Percentiles rank a stretch among this genome's conserved stretches.
These are phyloP conservation scores for Euzetes globulus DNA, from an alignment of 2,888 invertebrate species.

Conservation along the genomic window DNA sequence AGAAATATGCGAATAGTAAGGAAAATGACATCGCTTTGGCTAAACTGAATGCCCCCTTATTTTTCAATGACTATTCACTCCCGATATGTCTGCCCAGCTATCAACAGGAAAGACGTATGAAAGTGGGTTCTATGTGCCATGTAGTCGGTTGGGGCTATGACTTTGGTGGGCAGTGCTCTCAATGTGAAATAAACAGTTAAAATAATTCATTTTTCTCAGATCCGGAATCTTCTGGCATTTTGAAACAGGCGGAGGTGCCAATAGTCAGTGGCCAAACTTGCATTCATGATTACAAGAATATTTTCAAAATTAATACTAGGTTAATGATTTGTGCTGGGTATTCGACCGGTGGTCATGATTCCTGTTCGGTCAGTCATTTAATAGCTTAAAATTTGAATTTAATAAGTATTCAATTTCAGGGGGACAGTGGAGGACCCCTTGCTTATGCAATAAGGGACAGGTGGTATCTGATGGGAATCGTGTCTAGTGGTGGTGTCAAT, in stretches of 20 bases:
- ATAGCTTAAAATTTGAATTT: neutral
- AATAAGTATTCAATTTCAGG: conserved; percentile 9
- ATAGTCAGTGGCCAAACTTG: conserved; percentile 35
- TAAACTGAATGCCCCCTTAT: conserved; percentile 37
- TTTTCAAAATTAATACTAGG: conserved; percentile 19
- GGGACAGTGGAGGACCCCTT: conserved; percentile 39
- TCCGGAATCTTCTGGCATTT: conserved; percentile 34
- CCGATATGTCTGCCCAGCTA: conserved; percentile 43
- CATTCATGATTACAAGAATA: conserved; percentile 29
- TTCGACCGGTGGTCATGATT: conserved; percentile 37
- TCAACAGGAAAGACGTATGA: conserved; percentile 36
- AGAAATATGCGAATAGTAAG: conserved; percentile 40
- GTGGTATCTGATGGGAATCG: conserved; percentile 38
- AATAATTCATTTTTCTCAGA: conserved; percentile 7
- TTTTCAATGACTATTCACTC: conserved; percentile 29
- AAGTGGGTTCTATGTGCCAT: conserved; percentile 42
- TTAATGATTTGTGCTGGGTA: conserved; percentile 38
- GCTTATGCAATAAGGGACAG: conserved; percentile 29
- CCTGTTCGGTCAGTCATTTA: conserved; percentile 34
- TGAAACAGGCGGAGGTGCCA: conserved; percentile 40
- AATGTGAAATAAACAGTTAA: neutral
- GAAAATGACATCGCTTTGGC: conserved; percentile 37
- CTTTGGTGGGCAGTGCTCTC: neutral
- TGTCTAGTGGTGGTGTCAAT: conserved; percentile 36
- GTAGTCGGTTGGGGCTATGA: conserved; percentile 45